Conservation (phyloP, 2,888 invertebrate species). For the Chrysotoxum bicinctum region DNA sequence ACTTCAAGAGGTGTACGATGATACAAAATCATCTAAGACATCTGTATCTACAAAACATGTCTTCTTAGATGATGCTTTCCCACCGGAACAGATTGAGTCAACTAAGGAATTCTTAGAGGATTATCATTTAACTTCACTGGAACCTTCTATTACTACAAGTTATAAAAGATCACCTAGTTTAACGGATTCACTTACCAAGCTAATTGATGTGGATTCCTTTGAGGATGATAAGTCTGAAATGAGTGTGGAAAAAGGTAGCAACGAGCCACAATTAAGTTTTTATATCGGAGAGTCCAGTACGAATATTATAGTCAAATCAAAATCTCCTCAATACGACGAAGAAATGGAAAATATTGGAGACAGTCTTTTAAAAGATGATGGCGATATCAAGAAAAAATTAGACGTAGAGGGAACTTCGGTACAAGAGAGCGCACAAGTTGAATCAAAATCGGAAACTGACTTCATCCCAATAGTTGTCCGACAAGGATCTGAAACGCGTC, state of each 20-base stretch:
- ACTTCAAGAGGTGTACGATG: neutral
- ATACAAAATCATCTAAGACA: neutral
- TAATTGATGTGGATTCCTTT: neutral
- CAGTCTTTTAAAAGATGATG: conserved; percentile 71
- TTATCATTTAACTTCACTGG: neutral
- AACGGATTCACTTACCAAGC: neutral
- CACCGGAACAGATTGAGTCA: neutral
- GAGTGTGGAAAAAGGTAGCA: conserved; percentile 73
- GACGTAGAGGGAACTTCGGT: neutral
- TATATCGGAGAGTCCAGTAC: conserved; percentile 81
- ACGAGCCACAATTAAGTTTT: conserved; percentile 76
- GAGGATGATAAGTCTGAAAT: neutral
- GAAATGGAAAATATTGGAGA: conserved; percentile 76
- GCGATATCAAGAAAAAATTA: neutral
- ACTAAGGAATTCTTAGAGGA: neutral
- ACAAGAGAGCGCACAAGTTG: neutral
- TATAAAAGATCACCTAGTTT: conserved; percentile 20
- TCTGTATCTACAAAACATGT: neutral
- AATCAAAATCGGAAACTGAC: neutral
- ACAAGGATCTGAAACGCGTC: conserved; percentile 80
- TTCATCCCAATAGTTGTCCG: conserved; percentile 74
- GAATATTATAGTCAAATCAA: conserved; percentile 80
- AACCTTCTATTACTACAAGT: neutral
- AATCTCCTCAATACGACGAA: conserved; percentile 71
- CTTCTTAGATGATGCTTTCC: neutral